Conservation (phyloP, 2,888 invertebrate species). For the Eledone cirrhosa region DNA sequence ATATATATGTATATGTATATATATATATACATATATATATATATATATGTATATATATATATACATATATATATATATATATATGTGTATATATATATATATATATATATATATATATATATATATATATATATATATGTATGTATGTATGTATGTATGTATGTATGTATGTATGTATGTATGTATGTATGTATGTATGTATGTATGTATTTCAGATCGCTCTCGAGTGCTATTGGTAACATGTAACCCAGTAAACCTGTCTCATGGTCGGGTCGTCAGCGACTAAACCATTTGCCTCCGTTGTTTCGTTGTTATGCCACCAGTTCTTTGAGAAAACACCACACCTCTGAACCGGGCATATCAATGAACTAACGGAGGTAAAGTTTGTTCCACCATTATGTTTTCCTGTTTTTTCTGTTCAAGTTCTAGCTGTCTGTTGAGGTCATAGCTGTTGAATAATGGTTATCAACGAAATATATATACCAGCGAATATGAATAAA, state of each 20-base stretch:
- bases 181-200: neutral
- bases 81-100: neutral
- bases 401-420: too few species aligned
- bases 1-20: neutral
- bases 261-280: too few species aligned
- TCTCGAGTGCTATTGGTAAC: too few species aligned
- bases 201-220: neutral
- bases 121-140: neutral
- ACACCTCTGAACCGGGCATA: neutral
- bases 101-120: constrained; percentile 9
- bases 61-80: neutral
- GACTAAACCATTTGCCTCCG: too few species aligned
- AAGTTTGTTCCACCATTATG: too few species aligned
- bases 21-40: neutral
- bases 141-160: neutral
- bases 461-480: too few species aligned
- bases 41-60: neutral
- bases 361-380: neutral
- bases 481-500: too few species aligned
- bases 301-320: too few species aligned
- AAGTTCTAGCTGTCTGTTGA: too few species aligned
- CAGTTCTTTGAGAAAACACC: neutral
- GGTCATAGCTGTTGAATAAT: too few species aligned
- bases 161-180: neutral
- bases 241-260: too few species aligned